These are phyloP conservation scores for Parthenolecanium corni DNA, from an alignment of 2,888 invertebrate species.

Conservation along the genomic window DNA sequence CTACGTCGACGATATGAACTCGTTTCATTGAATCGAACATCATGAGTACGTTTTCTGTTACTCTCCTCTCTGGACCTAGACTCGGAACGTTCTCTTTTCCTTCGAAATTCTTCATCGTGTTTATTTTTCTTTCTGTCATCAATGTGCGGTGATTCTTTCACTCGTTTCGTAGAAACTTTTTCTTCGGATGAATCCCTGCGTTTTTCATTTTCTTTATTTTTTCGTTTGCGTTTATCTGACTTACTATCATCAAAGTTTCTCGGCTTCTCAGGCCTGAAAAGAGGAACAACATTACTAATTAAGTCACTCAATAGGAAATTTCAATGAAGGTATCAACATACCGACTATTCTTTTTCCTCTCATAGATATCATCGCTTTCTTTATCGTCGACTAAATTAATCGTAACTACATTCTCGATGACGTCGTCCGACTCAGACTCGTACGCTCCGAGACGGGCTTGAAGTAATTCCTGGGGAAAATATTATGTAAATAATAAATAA, in stretches of 20 bases:
- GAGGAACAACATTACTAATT: too few species aligned
- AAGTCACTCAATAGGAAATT: not conserved
- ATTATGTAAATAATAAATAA: not conserved
- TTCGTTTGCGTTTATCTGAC: constrained; percentile 2
- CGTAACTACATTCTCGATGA: constrained; percentile 33
- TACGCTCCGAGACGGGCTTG: constrained; percentile 69
- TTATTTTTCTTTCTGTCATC: not conserved
- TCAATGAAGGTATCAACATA: not conserved
- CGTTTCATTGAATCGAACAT: not conserved
- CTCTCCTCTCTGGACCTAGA: constrained; percentile 9
- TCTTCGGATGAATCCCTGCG: not conserved
- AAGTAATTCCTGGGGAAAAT: constrained; percentile 42
- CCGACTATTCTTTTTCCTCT: constrained; percentile 9
- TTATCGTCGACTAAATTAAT: constrained; percentile 36
- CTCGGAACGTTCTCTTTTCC: constrained; percentile 6
- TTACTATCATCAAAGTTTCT: not conserved
- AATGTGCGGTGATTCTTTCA: not conserved
- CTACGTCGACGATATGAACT: constrained; percentile 4
- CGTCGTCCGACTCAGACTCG: constrained; percentile 42
- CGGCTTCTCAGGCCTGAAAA: too few species aligned
- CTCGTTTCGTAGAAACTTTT: not conserved
- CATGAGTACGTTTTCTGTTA: constrained; percentile 7
- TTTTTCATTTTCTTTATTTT: constrained; percentile 10
- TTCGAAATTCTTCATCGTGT: not conserved
- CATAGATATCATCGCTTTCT: not conserved